Percentiles rank a stretch among this genome's conserved stretches.
Evolutionary conservation across 2,888 invertebrate genomes (phyloP).

Genomic region (Erebia ligea): DNA sequence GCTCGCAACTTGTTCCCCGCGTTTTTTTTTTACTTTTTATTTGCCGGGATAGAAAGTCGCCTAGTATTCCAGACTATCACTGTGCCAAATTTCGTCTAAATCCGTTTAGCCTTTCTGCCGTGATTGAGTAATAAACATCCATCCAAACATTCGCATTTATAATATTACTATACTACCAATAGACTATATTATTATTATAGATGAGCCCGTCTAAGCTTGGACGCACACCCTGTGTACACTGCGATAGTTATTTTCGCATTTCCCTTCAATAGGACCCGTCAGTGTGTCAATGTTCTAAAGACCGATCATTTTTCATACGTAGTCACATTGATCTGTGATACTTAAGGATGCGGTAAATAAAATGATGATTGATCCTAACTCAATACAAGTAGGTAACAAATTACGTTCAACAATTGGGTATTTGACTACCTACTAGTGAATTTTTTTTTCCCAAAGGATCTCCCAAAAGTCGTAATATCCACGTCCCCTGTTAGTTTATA

Average conservation of each 20-base stretch:
- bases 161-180: background rate
- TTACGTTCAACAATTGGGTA: too few species aligned
- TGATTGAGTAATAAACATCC: background rate
- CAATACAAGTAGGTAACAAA: background rate
- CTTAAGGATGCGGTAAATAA: conserved; percentile 2
- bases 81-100: too few species aligned
- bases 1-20: too few species aligned
- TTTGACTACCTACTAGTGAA: too few species aligned
- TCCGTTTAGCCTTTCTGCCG: too few species aligned
- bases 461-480: too few species aligned
- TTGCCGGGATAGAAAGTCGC: too few species aligned
- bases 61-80: too few species aligned
- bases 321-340: background rate
- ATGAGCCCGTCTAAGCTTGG: background rate
- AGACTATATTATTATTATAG: too few species aligned
- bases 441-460: background rate
- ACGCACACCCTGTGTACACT: conserved; percentile 1
- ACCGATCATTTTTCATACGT: conserved; percentile 61
- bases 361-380: background rate
- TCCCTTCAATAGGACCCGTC: conserved; percentile 48
- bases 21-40: too few species aligned
- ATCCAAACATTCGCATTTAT: too few species aligned
- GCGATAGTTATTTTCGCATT: conserved; percentile 14
- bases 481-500: too few species aligned
- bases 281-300: conserved; percentile 59